Evolutionary conservation across 2,797 vertebrate species (phyloP).

Genomic region (Yasuhikotakia modesta): DNA sequence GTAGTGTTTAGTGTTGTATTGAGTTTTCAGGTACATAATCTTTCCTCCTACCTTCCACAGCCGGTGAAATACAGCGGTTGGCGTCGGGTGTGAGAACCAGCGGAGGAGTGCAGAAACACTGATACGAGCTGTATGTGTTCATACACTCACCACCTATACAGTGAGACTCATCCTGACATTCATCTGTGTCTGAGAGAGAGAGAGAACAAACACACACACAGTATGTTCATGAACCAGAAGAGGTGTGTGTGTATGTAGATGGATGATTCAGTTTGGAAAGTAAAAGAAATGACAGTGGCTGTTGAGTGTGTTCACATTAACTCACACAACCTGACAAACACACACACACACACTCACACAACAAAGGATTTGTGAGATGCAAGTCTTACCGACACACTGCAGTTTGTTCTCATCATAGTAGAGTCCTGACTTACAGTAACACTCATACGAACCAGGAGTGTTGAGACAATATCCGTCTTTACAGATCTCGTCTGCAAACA

Average conservation of each 20-base stretch:
- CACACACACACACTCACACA: background rate
- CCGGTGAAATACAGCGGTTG: slow-evolving; percentile 79
- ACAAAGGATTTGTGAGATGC: background rate
- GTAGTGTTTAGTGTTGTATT: background rate
- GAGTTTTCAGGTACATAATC: too few relatives aligned
- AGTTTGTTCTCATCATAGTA: slow-evolving; percentile 89
- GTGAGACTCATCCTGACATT: slow-evolving; percentile 88
- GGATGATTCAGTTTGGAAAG: background rate
- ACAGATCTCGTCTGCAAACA: slow-evolving; percentile 93
- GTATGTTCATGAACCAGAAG: background rate
- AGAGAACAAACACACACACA: slow-evolving; percentile 33
- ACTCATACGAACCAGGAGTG: slow-evolving; percentile 87
- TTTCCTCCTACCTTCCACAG: slow-evolving; percentile 75
- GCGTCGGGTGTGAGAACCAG: slow-evolving; percentile 81
- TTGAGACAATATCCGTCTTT: slow-evolving; percentile 94
- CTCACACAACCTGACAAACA: background rate
- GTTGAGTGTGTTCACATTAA: too few relatives aligned
- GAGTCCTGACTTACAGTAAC: slow-evolving; percentile 93
- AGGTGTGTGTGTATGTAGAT: background rate
- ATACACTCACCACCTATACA: slow-evolving; percentile 88
- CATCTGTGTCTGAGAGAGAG: slow-evolving; percentile 82
- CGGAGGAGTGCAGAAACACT: slow-evolving; percentile 90
- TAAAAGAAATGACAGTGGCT: too few relatives aligned
- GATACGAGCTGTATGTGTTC: slow-evolving; percentile 91
- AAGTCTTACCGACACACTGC: slow-evolving; percentile 89